Conservation (phyloP, 2,113 vertebrate species). For the Zonotrichia leucophrys region DNA sequence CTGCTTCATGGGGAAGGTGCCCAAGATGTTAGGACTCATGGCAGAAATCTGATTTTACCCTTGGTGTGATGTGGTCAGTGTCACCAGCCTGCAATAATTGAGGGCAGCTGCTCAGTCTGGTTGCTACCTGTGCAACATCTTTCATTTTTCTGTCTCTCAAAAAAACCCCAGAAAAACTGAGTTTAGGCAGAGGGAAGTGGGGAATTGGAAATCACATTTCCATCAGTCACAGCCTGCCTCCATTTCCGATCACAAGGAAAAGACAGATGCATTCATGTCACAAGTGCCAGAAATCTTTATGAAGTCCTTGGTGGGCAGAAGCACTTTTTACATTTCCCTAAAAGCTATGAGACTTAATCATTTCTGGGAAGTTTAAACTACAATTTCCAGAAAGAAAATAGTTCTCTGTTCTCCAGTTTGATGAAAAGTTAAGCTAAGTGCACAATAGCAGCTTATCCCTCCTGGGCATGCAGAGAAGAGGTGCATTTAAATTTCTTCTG, state of each 20-base stretch:
- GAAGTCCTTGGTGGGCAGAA: neutral
- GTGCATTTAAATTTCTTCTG: neutral
- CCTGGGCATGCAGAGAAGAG: neutral
- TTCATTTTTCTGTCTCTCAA: neutral
- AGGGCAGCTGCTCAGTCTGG: neutral
- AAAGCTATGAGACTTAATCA: neutral
- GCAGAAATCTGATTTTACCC: neutral
- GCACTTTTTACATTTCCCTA: neutral
- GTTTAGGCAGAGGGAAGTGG: neutral
- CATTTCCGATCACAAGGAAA: neutral
- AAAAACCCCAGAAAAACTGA: no score
- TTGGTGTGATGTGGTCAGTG: neutral
- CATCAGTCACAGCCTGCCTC: neutral
- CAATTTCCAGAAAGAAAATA: neutral
- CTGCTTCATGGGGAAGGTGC: neutral
- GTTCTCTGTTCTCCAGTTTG: neutral
- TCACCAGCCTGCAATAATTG: neutral
- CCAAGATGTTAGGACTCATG: accelerated
- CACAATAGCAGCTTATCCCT: neutral
- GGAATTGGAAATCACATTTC: neutral
- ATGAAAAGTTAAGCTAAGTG: neutral
- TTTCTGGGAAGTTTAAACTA: neutral
- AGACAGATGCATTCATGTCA: neutral
- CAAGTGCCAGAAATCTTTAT: neutral
- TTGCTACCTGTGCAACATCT: neutral